Percentiles rank a stretch among this genome's conserved stretches.
Evolutionary conservation across 1,140 invertebrate genomes (phyloP).

Genomic region (Rhynchophorus ferrugineus): DNA sequence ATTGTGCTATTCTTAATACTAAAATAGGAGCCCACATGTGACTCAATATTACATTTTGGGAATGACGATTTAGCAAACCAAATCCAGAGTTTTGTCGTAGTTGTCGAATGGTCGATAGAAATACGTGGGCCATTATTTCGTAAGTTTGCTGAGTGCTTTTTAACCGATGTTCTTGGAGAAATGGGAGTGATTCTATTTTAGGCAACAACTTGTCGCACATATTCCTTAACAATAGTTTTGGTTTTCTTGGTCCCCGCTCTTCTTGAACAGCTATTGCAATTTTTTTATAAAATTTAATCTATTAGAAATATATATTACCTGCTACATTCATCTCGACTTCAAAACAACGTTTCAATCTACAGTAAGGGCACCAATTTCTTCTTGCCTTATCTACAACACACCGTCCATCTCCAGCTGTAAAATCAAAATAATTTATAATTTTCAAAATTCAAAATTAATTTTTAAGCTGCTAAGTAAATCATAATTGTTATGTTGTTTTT

Average conservation of each 20-base stretch:
- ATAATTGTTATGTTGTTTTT: no score
- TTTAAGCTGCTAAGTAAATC: no score
- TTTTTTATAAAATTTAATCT: no score
- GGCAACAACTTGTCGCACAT: not conserved
- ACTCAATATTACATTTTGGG: slow-evolving; percentile 47
- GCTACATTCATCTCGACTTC: slow-evolving; percentile 68
- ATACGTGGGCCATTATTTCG: slow-evolving; percentile 47
- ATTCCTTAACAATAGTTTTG: slow-evolving; percentile 30
- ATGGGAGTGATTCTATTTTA: slow-evolving; percentile 9
- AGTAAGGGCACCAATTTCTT: slow-evolving; percentile 83
- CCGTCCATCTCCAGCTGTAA: slow-evolving; percentile 59
- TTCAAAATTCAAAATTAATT: not conserved
- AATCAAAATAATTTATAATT: slow-evolving; percentile 4
- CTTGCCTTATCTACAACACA: slow-evolving; percentile 75
- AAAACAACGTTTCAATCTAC: slow-evolving; percentile 72
- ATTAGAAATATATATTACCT: no score
- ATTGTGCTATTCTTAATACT: slow-evolving; percentile 50
- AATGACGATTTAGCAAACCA: slow-evolving; percentile 36
- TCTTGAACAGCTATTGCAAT: slow-evolving; percentile 62
- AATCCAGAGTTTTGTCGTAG: slow-evolving; percentile 46
- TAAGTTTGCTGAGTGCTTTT: slow-evolving; percentile 15
- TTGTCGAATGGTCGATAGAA: slow-evolving; percentile 44
- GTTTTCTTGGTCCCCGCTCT: slow-evolving; percentile 64
- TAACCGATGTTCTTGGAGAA: not conserved
- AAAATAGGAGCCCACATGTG: slow-evolving; percentile 49